phyloP scores from a whole-genome alignment of 2,888 invertebrate species.

The Aphidoletes aphidimyza region DNA sequence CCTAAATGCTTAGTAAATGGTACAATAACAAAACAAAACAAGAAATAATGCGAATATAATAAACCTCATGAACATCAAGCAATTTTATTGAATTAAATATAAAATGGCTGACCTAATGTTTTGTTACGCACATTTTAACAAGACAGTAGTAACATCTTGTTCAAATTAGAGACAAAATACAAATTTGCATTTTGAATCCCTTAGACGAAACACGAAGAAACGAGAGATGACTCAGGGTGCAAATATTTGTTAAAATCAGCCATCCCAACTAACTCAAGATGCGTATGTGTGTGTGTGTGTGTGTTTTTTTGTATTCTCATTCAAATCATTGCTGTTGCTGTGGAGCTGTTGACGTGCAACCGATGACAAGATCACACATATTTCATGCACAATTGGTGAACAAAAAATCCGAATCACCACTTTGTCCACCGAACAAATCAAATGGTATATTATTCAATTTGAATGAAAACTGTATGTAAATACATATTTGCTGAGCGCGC shows the following conservation, averaged over 20 bases:
- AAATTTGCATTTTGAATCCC: background rate
- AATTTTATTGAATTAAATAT: background rate
- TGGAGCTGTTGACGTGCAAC: too few species aligned
- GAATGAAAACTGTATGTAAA: background rate
- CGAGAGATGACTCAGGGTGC: background rate
- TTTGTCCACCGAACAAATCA: conserved; percentile 15
- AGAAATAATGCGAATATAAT: too few species aligned
- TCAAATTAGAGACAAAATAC: background rate
- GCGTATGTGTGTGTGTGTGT: too few species aligned
- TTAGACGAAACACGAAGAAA: background rate
- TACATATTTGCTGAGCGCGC: background rate
- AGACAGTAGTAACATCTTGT: background rate
- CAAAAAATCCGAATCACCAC: conserved; percentile 3
- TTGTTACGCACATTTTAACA: conserved; percentile 2
- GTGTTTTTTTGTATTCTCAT: too few species aligned
- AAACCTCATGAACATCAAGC: conserved; percentile 14
- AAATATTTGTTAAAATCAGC: too few species aligned
- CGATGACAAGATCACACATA: conserved; percentile 8
- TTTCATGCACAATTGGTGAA: conserved; percentile 41
- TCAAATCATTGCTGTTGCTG: too few species aligned
- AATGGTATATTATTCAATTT: conserved; percentile 41
- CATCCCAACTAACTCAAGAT: too few species aligned
- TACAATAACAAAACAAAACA: background rate
- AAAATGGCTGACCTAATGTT: background rate
- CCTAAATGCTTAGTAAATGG: background rate